Evolutionary conservation across 2,113 vertebrate species (phyloP), one percentile per base, ranked within the genome.

Genomic region (Apodemus sylvaticus): DNA sequence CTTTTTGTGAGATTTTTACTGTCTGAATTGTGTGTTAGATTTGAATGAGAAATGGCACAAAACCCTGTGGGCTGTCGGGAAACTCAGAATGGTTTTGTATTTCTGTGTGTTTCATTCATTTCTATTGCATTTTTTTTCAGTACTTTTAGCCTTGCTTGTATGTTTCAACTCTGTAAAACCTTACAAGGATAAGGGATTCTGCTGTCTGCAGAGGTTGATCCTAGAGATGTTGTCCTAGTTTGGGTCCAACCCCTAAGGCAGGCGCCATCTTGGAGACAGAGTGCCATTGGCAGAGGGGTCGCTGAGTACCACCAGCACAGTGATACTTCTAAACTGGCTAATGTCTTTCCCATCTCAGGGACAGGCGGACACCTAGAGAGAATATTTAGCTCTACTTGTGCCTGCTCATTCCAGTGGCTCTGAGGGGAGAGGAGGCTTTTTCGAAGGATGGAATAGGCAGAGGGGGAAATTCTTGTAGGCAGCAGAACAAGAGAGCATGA

Each of bases 251-350:
- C 24, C 70, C 51, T 19, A 14, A 42, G 77, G 26, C 5, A n/a
- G 19, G 0, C 0, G 29, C 26, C 13, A 9, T 60, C 11, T 29
- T 12, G 51, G 34, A 70, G 13, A 24, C 29, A 77, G 17, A 13
- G 22, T 19, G 62, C n/a, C 3, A 10, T 1, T 2, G 29, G 77
- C 22, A 34, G 71, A 73, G 8, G 60, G 34, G 31, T 4, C 4
- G 0, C 29, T 0, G 0, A 53, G 64, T 14, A 5, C 31, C 62
- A 0, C 0, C n/a, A 53, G 68, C 51, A 7, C 34, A 13, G 5
- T 0, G 26, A 71, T 26, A 20, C 22, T 0, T 4, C 26, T 45
- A 6, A 14, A 31, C 13, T 0, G 8, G 71, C 39, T 8, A 13
- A 31, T 7, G 29, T 70, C n/a, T 20, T 48, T 36, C 14, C 70